Evolutionary conservation across 1,140 invertebrate genomes (phyloP).

Genomic region (honey bee (Apis mellifera)): DNA sequence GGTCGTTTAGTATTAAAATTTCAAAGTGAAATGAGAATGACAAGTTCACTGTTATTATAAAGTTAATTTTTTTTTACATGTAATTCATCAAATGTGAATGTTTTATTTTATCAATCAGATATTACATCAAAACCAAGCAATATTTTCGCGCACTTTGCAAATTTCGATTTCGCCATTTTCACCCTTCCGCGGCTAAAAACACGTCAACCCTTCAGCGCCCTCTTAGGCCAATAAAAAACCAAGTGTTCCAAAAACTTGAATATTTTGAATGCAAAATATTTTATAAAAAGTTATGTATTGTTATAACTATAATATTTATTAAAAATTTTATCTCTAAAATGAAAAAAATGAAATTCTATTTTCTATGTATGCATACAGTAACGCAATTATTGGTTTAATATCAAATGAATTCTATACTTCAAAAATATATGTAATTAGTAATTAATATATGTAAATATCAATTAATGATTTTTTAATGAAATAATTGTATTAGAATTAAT

Average conservation of each 20-base stretch:
- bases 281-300: not conserved
- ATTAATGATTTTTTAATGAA: not conserved
- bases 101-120: not conserved
- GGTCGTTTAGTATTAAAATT: conserved; percentile 52
- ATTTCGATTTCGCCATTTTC: conserved; percentile 75
- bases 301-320: not conserved
- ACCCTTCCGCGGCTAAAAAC: conserved; percentile 74
- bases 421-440: not conserved
- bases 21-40: conserved; percentile 16
- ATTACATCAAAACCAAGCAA: not conserved
- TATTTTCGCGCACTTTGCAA: conserved; percentile 74
- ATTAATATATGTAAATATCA: not conserved
- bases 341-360: not conserved
- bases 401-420: not conserved
- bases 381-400: not conserved
- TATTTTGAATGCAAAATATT: conserved; percentile 24
- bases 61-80: conserved; percentile 12
- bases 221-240: conserved; percentile 60
- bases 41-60: conserved; percentile 7
- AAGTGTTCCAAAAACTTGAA: conserved; percentile 49
- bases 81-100: not conserved
- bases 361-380: not conserved
- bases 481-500: not conserved
- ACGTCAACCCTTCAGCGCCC: conserved; percentile 66
- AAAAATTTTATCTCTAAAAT: not conserved